These are phyloP conservation scores for Mormyrus iriodes DNA, from an alignment of 2,113 vertebrate species.

Conservation along the genomic window DNA sequence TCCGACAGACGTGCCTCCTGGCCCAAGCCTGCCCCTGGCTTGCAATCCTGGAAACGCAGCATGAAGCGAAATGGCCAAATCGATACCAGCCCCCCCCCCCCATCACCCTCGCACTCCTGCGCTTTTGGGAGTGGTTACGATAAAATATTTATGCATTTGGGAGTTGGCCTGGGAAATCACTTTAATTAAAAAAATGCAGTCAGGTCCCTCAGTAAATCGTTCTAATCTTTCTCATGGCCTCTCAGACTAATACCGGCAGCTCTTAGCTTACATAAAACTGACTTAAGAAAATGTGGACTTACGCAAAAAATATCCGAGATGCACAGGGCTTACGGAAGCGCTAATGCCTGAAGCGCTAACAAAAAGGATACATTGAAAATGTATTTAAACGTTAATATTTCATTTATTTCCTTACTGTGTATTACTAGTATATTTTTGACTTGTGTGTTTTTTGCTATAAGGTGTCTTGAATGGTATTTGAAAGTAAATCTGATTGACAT, in stretches of 20 bases:
- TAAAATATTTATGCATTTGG: slow-evolving; percentile 13
- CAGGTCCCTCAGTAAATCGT: not conserved
- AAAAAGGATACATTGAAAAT: not conserved
- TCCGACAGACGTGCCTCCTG: not conserved
- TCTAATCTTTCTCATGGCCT: not conserved
- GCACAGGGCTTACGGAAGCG: not conserved
- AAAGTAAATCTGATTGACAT: not conserved
- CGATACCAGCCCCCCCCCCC: not conserved
- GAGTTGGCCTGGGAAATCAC: not conserved
- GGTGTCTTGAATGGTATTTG: not conserved
- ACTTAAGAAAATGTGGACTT: not conserved
- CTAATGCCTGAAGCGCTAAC: too few relatives aligned
- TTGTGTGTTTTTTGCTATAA: not conserved
- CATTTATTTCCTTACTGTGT: not conserved
- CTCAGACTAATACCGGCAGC: not conserved
- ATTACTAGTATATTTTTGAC: not conserved
- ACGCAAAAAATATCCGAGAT: not conserved
- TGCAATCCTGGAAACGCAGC: slow-evolving; percentile 42
- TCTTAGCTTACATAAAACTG: not conserved
- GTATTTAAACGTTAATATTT: not conserved
- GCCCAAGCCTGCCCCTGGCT: not conserved
- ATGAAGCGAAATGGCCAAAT: slow-evolving; percentile 28
- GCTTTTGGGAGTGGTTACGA: not conserved
- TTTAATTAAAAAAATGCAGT: not conserved
- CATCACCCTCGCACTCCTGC: not conserved